Conservation (phyloP, 1,140 invertebrate species). For the Megathymus violae region DNA sequence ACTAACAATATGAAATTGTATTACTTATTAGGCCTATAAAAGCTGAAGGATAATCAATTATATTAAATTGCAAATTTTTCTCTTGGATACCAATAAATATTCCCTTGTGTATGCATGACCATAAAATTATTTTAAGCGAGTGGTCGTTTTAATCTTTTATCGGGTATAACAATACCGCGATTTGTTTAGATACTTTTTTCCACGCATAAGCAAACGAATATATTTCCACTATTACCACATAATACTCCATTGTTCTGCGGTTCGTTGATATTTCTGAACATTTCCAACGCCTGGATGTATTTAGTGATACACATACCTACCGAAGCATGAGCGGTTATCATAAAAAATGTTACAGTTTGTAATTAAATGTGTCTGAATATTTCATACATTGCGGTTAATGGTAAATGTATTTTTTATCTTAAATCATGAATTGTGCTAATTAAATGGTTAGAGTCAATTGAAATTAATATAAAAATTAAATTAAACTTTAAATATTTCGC, state of each 20-base stretch:
- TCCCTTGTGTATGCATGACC: constrained; percentile 46
- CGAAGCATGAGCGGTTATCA: constrained; percentile 58
- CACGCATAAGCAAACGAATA: constrained; percentile 78
- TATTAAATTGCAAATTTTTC: constrained; percentile 34
- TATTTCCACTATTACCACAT: constrained; percentile 83
- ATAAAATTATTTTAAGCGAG: constrained; percentile 63
- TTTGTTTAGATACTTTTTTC: constrained; percentile 82
- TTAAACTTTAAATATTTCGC: no score
- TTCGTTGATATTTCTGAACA: constrained; percentile 74
- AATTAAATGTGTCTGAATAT: constrained; percentile 52
- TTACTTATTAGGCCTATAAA: constrained; percentile 22
- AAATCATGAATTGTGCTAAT: no score
- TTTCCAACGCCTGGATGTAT: constrained; percentile 71
- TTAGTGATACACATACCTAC: constrained; percentile 70
- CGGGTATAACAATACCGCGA: constrained; percentile 75
- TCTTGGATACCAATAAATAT: constrained; percentile 46
- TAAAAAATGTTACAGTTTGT: constrained; percentile 56
- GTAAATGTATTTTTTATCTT: constrained; percentile 1
- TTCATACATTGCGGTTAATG: constrained; percentile 20
- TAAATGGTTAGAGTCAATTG: no score
- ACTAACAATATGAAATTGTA: constrained; percentile 18
- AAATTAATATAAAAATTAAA: no score
- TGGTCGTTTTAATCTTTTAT: constrained; percentile 60
- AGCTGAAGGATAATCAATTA: constrained; percentile 28
- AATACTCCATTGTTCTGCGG: constrained; percentile 81